Percentiles rank a stretch among this genome's conserved stretches.
Evolutionary conservation across 2,113 vertebrate species (phyloP).

Genomic region (Cervus canadensis): DNA sequence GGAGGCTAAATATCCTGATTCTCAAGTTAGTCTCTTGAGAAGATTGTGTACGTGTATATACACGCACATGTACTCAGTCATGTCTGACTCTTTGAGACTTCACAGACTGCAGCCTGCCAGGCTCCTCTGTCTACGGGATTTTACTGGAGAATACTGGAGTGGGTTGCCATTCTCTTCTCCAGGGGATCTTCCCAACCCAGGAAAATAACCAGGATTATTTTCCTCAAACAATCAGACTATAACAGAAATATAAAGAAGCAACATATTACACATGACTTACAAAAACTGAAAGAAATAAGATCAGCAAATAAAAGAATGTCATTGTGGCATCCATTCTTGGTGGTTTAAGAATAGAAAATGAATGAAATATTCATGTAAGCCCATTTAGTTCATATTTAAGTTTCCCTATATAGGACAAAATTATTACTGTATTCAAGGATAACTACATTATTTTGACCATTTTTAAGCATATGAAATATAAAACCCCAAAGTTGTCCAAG

Average conservation of each 20-base stretch:
- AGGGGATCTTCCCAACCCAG: background rate
- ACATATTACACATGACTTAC: background rate
- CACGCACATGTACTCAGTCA: background rate
- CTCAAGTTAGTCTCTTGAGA: background rate
- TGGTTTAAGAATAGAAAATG: background rate
- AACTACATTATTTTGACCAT: background rate
- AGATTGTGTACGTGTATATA: background rate
- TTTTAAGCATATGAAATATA: constrained; percentile 5
- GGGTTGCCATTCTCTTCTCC: background rate
- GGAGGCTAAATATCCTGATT: background rate
- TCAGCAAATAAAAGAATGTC: background rate
- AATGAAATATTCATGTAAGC: background rate
- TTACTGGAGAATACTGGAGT: background rate
- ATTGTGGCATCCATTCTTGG: background rate
- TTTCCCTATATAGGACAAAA: background rate
- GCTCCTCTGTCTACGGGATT: background rate
- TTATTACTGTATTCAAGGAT: background rate
- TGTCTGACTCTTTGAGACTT: background rate
- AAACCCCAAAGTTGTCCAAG: background rate
- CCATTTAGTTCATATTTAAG: background rate
- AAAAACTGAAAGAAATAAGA: background rate
- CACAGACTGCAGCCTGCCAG: background rate
- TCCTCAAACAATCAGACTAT: background rate
- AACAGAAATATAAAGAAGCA: background rate
- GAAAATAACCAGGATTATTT: background rate